phyloP scores from a whole-genome alignment of 1,140 invertebrate species.

The Drosophila miranda region DNA sequence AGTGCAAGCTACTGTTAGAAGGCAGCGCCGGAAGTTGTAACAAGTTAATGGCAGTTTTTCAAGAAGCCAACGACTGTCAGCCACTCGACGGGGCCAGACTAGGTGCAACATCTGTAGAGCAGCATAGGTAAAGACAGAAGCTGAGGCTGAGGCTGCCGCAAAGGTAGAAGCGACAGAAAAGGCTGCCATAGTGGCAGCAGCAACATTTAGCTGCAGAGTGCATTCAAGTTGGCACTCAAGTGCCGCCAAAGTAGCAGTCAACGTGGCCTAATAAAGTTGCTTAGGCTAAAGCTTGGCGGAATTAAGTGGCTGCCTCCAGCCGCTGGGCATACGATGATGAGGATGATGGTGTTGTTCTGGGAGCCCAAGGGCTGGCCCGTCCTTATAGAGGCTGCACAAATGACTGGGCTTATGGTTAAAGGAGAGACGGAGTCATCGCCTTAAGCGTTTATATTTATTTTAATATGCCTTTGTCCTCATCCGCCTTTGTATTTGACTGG shows the following conservation, averaged over 20 bases:
- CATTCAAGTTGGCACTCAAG: conserved; percentile 76
- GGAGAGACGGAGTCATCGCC: too few relatives aligned
- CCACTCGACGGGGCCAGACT: conserved; percentile 33
- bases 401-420: too few relatives aligned
- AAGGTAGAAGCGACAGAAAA: conserved; percentile 13
- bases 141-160: too few relatives aligned
- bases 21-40: conserved; percentile 71
- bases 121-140: conserved; percentile 8
- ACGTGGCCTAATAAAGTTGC: conserved; percentile 79
- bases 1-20: conserved; percentile 28
- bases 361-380: conserved; percentile 9
- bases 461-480: conserved; percentile 46
- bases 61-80: conserved; percentile 71
- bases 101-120: conserved; percentile 16
- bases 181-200: conserved; percentile 24
- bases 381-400: background rate
- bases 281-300: conserved; percentile 49
- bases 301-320: conserved; percentile 41
- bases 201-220: conserved; percentile 61
- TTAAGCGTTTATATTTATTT: conserved; percentile 37
- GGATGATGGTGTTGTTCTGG: conserved; percentile 20
- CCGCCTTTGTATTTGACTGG: conserved; percentile 43
- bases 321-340: conserved; percentile 8
- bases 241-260: conserved; percentile 72
- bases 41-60: conserved; percentile 79